phyloP scores from a whole-genome alignment of 2,888 invertebrate genomes.

The Crepidodera aurea region DNA sequence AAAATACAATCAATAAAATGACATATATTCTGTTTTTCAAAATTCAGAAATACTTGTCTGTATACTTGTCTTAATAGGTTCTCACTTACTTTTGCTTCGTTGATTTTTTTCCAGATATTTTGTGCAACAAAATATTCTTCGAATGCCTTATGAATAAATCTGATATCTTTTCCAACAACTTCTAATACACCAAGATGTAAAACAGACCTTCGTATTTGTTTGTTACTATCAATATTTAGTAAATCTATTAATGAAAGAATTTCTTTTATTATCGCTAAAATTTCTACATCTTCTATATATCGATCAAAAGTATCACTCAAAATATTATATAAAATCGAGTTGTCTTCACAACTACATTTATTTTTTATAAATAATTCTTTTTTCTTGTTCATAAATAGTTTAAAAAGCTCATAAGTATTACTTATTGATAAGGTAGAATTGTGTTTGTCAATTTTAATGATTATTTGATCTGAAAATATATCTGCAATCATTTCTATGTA shows the following conservation, averaged over 20 bases:
- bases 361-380: background rate
- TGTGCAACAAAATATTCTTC: conserved; percentile 14
- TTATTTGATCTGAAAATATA: background rate
- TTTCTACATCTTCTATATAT: conserved; percentile 13
- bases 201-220: background rate
- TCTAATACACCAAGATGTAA: background rate
- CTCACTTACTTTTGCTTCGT: background rate
- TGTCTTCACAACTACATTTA: background rate
- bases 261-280: conserved; percentile 4
- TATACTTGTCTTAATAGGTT: background rate
- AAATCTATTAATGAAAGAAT: background rate
- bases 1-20: conserved; percentile 14
- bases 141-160: conserved; percentile 9
- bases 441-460: background rate
- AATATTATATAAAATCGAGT: background rate
- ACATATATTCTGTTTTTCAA: conserved; percentile 11
- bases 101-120: background rate
- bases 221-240: background rate
- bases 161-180: background rate
- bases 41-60: background rate
- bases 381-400: background rate
- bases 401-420: conserved; percentile 8
- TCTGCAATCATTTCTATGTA: conserved; percentile 13
- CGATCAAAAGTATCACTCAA: conserved; percentile 2
- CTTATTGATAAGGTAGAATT: background rate